A percentile compares a stretch with the other conserved stretches of the same genome.
Conservation (phyloP, 2,888 invertebrate genomes). For the Argynnis bischoffii region DNA sequence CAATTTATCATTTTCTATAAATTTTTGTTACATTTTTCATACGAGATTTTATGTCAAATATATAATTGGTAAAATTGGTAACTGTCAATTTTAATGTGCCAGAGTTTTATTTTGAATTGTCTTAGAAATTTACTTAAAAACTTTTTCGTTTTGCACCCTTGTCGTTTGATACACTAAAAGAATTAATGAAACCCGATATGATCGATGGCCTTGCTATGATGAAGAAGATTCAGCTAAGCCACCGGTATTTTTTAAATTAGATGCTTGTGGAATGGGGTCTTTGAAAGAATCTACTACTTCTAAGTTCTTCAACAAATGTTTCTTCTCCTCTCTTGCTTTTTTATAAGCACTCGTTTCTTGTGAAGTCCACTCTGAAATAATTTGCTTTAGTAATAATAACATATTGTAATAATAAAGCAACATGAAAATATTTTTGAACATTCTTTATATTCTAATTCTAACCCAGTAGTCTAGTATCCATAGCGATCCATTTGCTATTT, state of each 20-base stretch:
- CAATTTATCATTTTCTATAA: slow-evolving; percentile 5
- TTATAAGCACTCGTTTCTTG: slow-evolving; percentile 68
- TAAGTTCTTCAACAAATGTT: slow-evolving; percentile 49
- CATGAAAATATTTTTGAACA: not conserved
- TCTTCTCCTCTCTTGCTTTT: slow-evolving; percentile 67
- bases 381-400: not conserved
- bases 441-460: slow-evolving; percentile 24
- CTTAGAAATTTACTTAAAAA: not conserved
- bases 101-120: not conserved
- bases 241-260: slow-evolving; percentile 52
- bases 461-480: slow-evolving; percentile 83
- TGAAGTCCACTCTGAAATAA: slow-evolving; percentile 65
- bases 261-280: slow-evolving; percentile 50
- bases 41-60: slow-evolving; percentile 9
- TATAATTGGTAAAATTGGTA: slow-evolving; percentile 1
- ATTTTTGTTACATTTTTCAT: slow-evolving; percentile 16
- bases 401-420: not conserved
- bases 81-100: slow-evolving; percentile 10
- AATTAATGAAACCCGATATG: not conserved
- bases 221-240: slow-evolving; percentile 53
- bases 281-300: slow-evolving; percentile 46
- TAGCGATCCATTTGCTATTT: slow-evolving; percentile 83
- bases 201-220: slow-evolving; percentile 48
- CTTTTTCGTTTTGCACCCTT: slow-evolving; percentile 4
- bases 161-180: no score